Percentiles rank a stretch among this genome's conserved stretches.
Evolutionary conservation across 2,113 vertebrate genomes (phyloP).

Genomic region (Myodes glareolus): DNA sequence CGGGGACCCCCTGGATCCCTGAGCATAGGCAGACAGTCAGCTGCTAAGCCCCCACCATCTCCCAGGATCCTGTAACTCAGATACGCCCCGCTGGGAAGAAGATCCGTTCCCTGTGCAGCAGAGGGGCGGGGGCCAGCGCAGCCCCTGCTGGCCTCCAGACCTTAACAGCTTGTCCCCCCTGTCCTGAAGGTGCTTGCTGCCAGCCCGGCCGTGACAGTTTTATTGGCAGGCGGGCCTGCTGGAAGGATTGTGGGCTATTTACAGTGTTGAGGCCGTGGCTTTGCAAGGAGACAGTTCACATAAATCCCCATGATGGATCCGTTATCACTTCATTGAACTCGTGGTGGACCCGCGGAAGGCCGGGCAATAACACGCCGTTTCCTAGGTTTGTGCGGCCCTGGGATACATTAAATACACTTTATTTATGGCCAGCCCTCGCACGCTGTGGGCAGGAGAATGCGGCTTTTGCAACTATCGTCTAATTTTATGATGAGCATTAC

Average conservation of each 20-base stretch:
- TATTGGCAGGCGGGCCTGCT: conserved; percentile 87
- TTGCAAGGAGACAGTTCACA: conserved; percentile 90
- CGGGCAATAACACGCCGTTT: conserved; percentile 86
- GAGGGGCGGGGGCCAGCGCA: not conserved
- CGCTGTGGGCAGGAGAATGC: conserved; percentile 89
- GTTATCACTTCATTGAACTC: conserved; percentile 91
- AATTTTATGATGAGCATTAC: conserved; percentile 93
- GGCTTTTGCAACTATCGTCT: conserved; percentile 90
- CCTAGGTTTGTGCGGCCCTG: conserved; percentile 86
- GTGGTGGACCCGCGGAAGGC: conserved; percentile 89
- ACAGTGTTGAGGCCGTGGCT: conserved; percentile 89
- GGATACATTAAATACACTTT: conserved; percentile 91
- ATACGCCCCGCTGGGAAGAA: not conserved
- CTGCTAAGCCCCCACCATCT: not conserved
- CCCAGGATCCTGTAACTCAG: not conserved
- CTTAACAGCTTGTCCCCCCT: conserved; percentile 80
- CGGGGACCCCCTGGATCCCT: accelerated
- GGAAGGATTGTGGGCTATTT: conserved; percentile 89
- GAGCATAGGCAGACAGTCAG: too few species aligned
- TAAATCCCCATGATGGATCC: conserved; percentile 93
- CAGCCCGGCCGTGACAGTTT: conserved; percentile 87
- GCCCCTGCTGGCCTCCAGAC: conserved; percentile 77
- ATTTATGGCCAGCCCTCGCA: conserved; percentile 88
- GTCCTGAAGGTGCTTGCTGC: conserved; percentile 86
- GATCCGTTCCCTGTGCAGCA: not conserved